These are phyloP conservation scores for Myoxocephalus aenaeus DNA, from an alignment of 2,797 vertebrate genomes.

Conservation along the genomic window DNA sequence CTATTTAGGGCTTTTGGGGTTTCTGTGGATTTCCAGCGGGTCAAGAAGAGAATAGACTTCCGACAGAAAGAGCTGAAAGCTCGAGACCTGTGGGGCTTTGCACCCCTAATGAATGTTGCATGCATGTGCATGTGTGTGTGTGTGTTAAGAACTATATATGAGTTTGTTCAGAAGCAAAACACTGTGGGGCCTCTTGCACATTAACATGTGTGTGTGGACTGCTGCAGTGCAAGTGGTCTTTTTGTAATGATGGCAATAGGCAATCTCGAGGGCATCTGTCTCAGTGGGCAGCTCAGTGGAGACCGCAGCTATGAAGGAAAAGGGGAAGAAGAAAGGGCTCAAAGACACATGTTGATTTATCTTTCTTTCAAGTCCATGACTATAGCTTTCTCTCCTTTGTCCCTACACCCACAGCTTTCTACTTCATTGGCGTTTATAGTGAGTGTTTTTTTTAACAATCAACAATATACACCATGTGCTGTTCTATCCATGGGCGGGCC, in stretches of 20 bases:
- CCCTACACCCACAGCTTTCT: conserved; percentile 26
- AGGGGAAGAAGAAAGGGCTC: conserved; percentile 37
- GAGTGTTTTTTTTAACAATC: conserved; percentile 21
- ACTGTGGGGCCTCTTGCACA: conserved; percentile 15
- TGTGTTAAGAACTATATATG: conserved; percentile 10
- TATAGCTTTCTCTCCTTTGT: conserved; percentile 40
- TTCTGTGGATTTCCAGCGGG: conserved; percentile 49
- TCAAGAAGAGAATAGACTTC: conserved; percentile 56
- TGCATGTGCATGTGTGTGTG: conserved; percentile 4
- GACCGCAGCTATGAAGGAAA: conserved; percentile 37
- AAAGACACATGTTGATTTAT: conserved; percentile 44
- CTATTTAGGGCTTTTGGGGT: conserved; percentile 57
- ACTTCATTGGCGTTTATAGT: conserved; percentile 41
- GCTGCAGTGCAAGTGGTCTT: conserved; percentile 29
- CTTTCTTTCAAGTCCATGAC: conserved; percentile 49
- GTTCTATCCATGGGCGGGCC: conserved; percentile 22
- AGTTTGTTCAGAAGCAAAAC: conserved; percentile 13
- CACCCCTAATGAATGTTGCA: conserved; percentile 45
- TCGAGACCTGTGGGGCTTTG: conserved; percentile 35
- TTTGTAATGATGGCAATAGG: conserved; percentile 60
- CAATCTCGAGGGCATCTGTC: conserved; percentile 51
- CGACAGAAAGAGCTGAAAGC: conserved; percentile 43
- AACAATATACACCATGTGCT: conserved; percentile 30
- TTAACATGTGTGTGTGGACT: conserved; percentile 23
- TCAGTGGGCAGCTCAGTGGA: conserved; percentile 51